phyloP scores from a whole-genome alignment of 2,888 invertebrate genomes.

The Melieria crassipennis region DNA sequence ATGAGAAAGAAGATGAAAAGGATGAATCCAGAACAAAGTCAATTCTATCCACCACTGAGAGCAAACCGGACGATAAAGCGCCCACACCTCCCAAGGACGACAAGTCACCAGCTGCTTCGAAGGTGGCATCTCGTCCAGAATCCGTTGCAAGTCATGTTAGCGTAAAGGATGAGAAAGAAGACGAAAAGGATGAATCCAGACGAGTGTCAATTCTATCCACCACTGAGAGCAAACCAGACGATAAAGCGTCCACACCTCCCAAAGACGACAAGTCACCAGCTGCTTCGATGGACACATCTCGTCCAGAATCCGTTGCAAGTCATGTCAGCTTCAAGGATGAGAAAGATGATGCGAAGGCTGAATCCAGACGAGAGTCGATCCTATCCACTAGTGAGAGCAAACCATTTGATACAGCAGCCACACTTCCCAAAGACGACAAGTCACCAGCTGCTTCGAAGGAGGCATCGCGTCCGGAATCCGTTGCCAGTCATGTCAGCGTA shows the following conservation, averaged over 20 bases:
- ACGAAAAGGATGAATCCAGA: conserved; percentile 13
- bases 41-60: conserved; percentile 32
- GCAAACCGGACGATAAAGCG: conserved; percentile 27
- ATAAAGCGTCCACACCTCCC: conserved; percentile 12
- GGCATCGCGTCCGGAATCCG: conserved; percentile 31
- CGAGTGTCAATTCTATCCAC: neutral
- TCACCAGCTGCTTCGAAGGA: no score
- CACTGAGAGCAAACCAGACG: neutral
- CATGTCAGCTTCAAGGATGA: neutral
- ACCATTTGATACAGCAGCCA: conserved; percentile 21
- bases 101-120: conserved; percentile 16
- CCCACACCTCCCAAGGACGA: neutral
- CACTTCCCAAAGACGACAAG: conserved; percentile 21
- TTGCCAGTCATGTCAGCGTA: neutral
- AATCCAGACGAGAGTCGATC: conserved; percentile 33
- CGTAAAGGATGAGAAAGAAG: conserved; percentile 11
- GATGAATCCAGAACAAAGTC: conserved; percentile 22
- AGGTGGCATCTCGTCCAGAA: conserved; percentile 20
- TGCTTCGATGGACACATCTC: neutral
- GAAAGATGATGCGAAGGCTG: conserved; percentile 6
- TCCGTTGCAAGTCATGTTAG: conserved; percentile 19
- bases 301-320: conserved; percentile 36
- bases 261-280: conserved; percentile 35
- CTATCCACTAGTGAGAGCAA: conserved; percentile 16
- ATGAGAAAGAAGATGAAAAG: conserved; percentile 27